Evolutionary conservation across 2,797 vertebrate species (phyloP), one percentile per base, ranked within the genome.

Genomic region (Allobates femoralis): DNA sequence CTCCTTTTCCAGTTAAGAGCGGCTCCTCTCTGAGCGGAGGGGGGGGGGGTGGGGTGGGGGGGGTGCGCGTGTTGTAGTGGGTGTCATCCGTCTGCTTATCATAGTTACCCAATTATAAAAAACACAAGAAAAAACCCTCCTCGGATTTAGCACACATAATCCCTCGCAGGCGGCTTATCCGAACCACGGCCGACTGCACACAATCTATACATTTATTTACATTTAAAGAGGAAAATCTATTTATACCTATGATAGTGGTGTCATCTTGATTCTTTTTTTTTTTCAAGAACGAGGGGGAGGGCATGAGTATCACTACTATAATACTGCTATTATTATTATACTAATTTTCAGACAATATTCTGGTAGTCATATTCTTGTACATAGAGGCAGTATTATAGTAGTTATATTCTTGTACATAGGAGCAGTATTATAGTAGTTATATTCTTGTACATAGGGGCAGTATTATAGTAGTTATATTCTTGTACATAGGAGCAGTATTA

Each of bases 41-140:
- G 10, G 11, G 41, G 41, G 41, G 41, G 41, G 7, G n/a, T n/a
- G 64, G 28, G 19, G 41, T 21, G 58, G 7, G 53, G n/a, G 32
- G 23, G 8, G 58, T 56, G 37, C 5, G 37, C 1, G 19, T 30
- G 19, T 15, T 16, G 79, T 51, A 23, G 46, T 85, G 84, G 76
- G 76, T 41, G 76, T 67, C 34, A 71, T 56, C 62, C 84, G 69
- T 73, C 62, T 85, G 84, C 21, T 75, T 37, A 58, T 83, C 66
- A 83, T 75, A 84, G 74, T 62, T 21, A n/a, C 69, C 51, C 71
- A 62, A 58, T 84, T 84, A 75, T 84, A 84, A 58, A 15, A 62
- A 64, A 74, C 26, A 28, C 64, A 46, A 41, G 30, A 67, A 67
- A 73, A 74, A 74, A n/a, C 3, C 41, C 30, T 15, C 16, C 5